Conservation (phyloP, 2,113 vertebrate genomes). For the Pelodiscus sinensis region DNA sequence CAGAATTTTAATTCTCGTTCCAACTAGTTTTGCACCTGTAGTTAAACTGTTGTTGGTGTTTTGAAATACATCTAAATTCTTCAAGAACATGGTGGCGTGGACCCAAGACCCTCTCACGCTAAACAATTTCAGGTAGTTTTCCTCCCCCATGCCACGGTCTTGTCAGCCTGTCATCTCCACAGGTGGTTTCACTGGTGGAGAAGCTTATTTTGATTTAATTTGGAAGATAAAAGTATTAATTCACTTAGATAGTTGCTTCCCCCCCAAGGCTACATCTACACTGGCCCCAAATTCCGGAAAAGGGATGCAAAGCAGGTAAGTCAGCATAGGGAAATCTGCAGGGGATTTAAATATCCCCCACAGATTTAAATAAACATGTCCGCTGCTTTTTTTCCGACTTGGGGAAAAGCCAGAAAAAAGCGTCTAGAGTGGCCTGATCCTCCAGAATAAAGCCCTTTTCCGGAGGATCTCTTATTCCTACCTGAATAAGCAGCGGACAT, state of each 20-base stretch:
- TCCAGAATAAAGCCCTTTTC: too few species aligned
- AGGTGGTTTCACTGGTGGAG: background rate
- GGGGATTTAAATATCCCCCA: too few species aligned
- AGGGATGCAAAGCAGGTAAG: too few species aligned
- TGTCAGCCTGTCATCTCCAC: background rate
- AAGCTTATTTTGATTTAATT: background rate
- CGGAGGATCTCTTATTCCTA: too few species aligned
- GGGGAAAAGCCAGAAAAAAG: too few species aligned
- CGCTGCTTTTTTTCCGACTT: too few species aligned
- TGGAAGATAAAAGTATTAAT: background rate
- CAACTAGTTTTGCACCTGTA: background rate
- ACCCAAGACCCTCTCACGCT: background rate
- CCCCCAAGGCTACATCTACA: too few species aligned
- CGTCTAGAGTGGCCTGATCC: too few species aligned
- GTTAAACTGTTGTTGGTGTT: background rate
- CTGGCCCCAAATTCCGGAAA: too few species aligned
- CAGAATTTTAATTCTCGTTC: background rate
- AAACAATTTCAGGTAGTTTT: background rate
- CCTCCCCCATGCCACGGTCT: background rate
- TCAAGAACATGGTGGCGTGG: background rate
- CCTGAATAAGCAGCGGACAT: too few species aligned
- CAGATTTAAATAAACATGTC: too few species aligned
- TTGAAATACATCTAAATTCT: background rate
- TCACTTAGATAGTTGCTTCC: rapidly evolving
- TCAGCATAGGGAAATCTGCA: too few species aligned